These are phyloP conservation scores for Tamias sibiricus DNA, from an alignment of 2,113 vertebrate species.

Conservation along the genomic window DNA sequence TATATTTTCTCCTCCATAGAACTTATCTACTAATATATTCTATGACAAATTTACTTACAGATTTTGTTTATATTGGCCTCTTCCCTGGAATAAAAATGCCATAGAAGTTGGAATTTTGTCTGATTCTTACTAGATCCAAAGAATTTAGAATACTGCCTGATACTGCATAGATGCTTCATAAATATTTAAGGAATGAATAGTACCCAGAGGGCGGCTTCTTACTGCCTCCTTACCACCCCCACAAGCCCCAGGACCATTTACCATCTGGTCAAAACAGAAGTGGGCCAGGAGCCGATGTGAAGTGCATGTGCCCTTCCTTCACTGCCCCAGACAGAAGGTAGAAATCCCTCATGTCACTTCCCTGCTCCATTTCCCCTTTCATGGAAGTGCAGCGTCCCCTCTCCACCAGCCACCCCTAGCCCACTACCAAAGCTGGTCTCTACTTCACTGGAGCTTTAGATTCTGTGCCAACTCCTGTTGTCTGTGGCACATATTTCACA, in stretches of 20 bases:
- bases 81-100: neutral
- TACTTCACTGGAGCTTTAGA: neutral
- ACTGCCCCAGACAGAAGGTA: neutral
- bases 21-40: neutral
- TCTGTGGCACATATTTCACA: neutral
- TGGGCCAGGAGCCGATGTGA: neutral
- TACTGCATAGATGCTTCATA: neutral
- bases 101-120: neutral
- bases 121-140: neutral
- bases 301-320: neutral
- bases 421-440: neutral
- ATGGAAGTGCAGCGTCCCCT: neutral
- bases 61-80: neutral
- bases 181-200: neutral
- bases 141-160: neutral
- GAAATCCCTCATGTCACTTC: neutral
- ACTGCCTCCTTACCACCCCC: neutral
- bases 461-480: neutral
- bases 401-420: neutral
- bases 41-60: neutral
- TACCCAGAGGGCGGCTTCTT: neutral
- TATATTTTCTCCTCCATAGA: neutral
- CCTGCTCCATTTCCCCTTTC: neutral
- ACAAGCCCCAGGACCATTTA: neutral
- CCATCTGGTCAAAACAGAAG: too few species aligned